Evolutionary conservation across 2,797 vertebrate genomes (phyloP).

Genomic region (Chelon labrosus): DNA sequence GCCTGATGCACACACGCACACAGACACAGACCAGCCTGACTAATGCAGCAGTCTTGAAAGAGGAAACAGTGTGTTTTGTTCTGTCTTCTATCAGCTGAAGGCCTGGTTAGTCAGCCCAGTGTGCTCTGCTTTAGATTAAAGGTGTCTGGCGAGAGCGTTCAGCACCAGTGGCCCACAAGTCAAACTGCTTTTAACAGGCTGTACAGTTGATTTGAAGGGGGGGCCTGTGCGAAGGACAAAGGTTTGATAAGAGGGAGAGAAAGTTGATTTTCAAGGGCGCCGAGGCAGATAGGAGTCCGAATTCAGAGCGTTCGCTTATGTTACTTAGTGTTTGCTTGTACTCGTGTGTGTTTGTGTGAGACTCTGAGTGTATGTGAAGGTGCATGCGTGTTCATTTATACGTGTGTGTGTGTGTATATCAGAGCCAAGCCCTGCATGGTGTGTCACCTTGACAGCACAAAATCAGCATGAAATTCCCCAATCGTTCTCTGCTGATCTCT

Average conservation of each 20-base stretch:
- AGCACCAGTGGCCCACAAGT: constrained; percentile 76
- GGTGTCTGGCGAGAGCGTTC: constrained; percentile 78
- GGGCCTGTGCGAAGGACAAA: constrained; percentile 68
- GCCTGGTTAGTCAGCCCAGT: constrained; percentile 81
- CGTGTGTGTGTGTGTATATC: constrained; percentile 35
- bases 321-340: constrained; percentile 53
- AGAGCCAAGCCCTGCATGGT: constrained; percentile 60
- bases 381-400: constrained; percentile 5
- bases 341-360: constrained; percentile 41
- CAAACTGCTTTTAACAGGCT: constrained; percentile 76
- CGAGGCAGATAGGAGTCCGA: constrained; percentile 59
- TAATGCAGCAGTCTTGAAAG: constrained; percentile 84
- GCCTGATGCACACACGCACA: constrained; percentile 80
- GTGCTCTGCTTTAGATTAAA: constrained; percentile 84
- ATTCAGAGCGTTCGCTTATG: constrained; percentile 51
- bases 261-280: constrained; percentile 77
- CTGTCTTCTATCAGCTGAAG: constrained; percentile 84
- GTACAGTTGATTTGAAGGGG: constrained; percentile 53
- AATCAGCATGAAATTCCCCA: constrained; percentile 84
- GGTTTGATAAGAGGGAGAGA: constrained; percentile 74
- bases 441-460: constrained; percentile 81
- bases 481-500: constrained; percentile 83
- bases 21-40: constrained; percentile 81
- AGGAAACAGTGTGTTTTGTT: constrained; percentile 85
- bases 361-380: constrained; percentile 23